Evolutionary conservation across 2,797 vertebrate genomes (phyloP).

Genomic region (Cyprinodon diabolis): DNA sequence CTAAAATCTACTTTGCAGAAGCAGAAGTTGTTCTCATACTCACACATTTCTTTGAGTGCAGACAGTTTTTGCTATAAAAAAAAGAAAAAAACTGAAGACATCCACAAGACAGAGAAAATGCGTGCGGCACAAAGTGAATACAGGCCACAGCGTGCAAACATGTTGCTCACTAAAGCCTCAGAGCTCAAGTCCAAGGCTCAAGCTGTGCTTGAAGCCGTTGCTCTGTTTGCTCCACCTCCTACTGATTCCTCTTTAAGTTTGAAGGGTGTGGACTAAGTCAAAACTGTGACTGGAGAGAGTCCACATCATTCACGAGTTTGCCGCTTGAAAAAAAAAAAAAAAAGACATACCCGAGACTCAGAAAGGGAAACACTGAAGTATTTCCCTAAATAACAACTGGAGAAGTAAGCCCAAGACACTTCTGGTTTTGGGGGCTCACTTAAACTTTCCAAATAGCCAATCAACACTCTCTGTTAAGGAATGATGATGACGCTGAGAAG

Average conservation of each 20-base stretch:
- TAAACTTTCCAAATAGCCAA: conserved; percentile 64
- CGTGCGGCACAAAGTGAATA: conserved; percentile 33
- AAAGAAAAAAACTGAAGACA: conserved; percentile 34
- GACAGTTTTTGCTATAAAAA: conserved; percentile 1
- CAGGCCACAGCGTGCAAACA: conserved; percentile 45
- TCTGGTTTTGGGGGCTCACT: conserved; percentile 76
- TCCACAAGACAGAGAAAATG: conserved; percentile 53
- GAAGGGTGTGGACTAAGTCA: conserved; percentile 78
- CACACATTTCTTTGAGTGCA: conserved; percentile 39
- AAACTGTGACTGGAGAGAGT: conserved; percentile 61
- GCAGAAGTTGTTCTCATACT: conserved; percentile 50
- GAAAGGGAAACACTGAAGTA: conserved; percentile 77
- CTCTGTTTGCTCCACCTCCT: conserved; percentile 80
- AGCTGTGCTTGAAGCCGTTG: conserved; percentile 49
- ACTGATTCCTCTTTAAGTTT: conserved; percentile 67
- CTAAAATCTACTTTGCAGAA: conserved; percentile 42
- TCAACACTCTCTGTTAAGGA: conserved; percentile 64
- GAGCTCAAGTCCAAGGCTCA: conserved; percentile 59
- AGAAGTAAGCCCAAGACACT: conserved; percentile 71
- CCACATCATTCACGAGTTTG: conserved; percentile 85
- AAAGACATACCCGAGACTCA: conserved; percentile 78
- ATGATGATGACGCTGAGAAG: conserved; percentile 59
- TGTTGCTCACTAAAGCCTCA: conserved; percentile 48
- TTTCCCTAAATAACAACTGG: conserved; percentile 82
- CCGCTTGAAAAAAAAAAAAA: conserved; percentile 61